Evolutionary conservation across 1,140 invertebrate species (phyloP).

Genomic region (Doryteuthis pealeii): DNA sequence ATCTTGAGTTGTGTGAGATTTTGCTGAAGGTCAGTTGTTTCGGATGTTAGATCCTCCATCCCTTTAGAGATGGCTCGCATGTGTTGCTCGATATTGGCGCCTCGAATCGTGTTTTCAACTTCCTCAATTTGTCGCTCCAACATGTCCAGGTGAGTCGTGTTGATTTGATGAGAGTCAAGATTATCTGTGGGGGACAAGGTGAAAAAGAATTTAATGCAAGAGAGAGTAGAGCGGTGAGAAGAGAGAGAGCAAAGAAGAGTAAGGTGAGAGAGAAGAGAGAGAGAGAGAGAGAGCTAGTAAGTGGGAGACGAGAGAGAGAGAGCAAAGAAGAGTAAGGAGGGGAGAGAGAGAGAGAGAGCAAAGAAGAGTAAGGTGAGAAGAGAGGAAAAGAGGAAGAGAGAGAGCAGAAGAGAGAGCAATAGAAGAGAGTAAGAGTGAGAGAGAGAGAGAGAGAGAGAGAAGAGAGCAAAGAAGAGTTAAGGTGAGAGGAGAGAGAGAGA

Average conservation of each 20-base stretch:
- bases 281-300: neutral
- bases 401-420: too few relatives aligned
- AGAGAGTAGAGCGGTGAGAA: neutral
- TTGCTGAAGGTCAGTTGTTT: slow-evolving; percentile 80
- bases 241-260: neutral
- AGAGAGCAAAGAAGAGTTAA: too few relatives aligned
- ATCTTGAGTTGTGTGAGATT: slow-evolving; percentile 73
- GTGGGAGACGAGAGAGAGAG: neutral
- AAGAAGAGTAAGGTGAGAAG: too few relatives aligned
- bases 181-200: slow-evolving; percentile 35
- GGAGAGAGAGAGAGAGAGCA: too few relatives aligned
- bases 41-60: slow-evolving; percentile 67
- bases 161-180: slow-evolving; percentile 54
- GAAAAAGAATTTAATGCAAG: neutral
- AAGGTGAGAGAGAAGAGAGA: neutral
- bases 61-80: slow-evolving; percentile 32
- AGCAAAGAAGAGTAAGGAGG: neutral
- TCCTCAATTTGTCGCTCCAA: slow-evolving; percentile 73
- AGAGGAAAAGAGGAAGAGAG: too few relatives aligned
- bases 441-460: too few relatives aligned
- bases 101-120: slow-evolving; percentile 74
- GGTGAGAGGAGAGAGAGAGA: too few relatives aligned
- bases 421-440: too few relatives aligned
- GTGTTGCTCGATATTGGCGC: slow-evolving; percentile 74
- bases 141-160: slow-evolving; percentile 70